Evolutionary conservation across 2,888 invertebrate genomes (phyloP), one percentile per base, ranked within the genome.

Genomic region (Acanthosepion esculentum): DNA sequence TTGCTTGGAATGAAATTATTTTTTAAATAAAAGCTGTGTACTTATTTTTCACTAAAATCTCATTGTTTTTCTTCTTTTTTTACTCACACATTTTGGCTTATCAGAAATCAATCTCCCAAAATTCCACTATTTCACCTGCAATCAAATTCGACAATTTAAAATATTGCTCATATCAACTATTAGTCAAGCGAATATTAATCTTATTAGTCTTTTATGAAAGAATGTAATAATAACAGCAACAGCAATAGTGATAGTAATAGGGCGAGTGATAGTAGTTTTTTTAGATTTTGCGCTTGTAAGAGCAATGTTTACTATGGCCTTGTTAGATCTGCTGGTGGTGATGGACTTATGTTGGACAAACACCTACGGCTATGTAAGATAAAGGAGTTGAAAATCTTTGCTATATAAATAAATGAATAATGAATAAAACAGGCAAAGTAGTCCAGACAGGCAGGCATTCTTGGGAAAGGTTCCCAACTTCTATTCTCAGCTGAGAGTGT

Each of bases 371-470:
- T 78, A n/a, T 78, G 78, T 78, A n/a, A 78, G 78, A 78, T 78
- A n/a, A 78, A 78, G n/a, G 78, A 78, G 78, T 15, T 78, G 29
- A n/a, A 78, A 78, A 78, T n/a, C 78, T 78, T 78, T 15, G 29
- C 78, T 78, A n/a, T 78, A 78, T 78, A 78, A 78, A 78, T 78
- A 78, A 78, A n/a, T 78, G 78, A n/a, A 78, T 78, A 78, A 78
- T 78, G 78, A 78, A 78, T 78, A 78, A 78, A 78, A 78, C 78
- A 78, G 78, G 18, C 78, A n/a, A 78, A 10, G n/a, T n/a, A 29
- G n/a, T 29, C 78, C 78, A 78, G 78, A 78, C 78, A 78, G 78
- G 7, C 78, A 78, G 78, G n/a, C 78, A 78, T 78, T 78, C 78
- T 78, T 78, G 78, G 78, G 78, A 78, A 78, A 78, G n/a, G 78